Percentiles rank a stretch among this genome's conserved stretches.
Evolutionary conservation across 2,113 vertebrate genomes (phyloP).

Genomic region (Spea bombifrons): DNA sequence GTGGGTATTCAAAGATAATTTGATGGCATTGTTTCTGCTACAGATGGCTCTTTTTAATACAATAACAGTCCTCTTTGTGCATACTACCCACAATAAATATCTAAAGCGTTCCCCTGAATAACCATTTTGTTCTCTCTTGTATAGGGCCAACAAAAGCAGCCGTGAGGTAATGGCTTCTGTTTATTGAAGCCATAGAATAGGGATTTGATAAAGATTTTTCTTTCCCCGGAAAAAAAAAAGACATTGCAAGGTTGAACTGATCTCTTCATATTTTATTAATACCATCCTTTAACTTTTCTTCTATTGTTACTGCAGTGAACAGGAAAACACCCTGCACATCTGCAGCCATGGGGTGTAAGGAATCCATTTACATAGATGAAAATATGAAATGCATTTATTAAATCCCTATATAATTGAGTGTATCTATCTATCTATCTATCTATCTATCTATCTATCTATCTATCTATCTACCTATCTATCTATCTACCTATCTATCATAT

Average conservation of each 20-base stretch:
- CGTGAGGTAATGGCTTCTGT: slow-evolving; percentile 98
- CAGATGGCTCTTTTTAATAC: slow-evolving; percentile 99
- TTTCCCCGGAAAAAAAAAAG: slow-evolving; percentile 76
- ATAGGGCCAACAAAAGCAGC: slow-evolving; percentile 98
- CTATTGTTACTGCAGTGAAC: slow-evolving; percentile 58
- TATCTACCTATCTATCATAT: slow-evolving; percentile 17
- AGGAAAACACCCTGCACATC: neutral
- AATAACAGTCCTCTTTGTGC: slow-evolving; percentile 99
- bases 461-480: slow-evolving; percentile 21
- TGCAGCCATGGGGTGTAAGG: neutral
- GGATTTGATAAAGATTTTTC: slow-evolving; percentile 98
- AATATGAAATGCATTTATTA: too few species aligned
- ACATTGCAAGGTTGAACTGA: slow-evolving; percentile 83
- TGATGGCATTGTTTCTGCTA: slow-evolving; percentile 99
- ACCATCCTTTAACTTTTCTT: slow-evolving; percentile 67
- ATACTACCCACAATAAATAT: slow-evolving; percentile 98
- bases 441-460: neutral
- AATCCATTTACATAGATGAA: neutral
- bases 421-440: slow-evolving; percentile 28
- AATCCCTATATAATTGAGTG: too few species aligned
- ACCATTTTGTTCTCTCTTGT: slow-evolving; percentile 99
- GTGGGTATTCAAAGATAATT: slow-evolving; percentile 99
- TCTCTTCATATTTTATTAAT: slow-evolving; percentile 70
- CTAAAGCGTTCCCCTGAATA: slow-evolving; percentile 99
- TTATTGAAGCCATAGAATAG: slow-evolving; percentile 98